Conservation (phyloP, 2,797 vertebrate genomes). For the Bucorvus abyssinicus region DNA sequence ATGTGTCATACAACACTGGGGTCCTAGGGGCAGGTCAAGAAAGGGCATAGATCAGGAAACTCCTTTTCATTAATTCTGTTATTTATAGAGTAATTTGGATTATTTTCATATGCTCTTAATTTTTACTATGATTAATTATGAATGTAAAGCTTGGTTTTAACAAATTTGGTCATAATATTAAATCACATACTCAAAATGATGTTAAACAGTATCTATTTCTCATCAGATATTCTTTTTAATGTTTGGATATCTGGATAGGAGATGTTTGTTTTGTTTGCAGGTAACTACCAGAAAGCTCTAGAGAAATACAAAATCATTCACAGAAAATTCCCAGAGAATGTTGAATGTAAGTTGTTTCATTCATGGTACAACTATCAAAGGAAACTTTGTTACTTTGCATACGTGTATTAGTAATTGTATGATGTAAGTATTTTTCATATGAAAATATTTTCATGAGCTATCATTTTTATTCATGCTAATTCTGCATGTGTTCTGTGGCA, state of each 20-base stretch:
- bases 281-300: constrained; percentile 95
- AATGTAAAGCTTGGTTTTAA: background rate
- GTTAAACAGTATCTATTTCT: background rate
- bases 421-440: background rate
- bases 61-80: background rate
- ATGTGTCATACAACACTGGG: background rate
- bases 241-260: background rate
- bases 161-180: background rate
- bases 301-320: constrained; percentile 95
- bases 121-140: background rate
- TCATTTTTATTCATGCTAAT: background rate
- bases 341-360: constrained; percentile 86
- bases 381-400: background rate
- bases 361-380: background rate
- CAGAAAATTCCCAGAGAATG: constrained; percentile 92
- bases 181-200: background rate
- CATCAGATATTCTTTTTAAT: background rate
- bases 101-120: background rate
- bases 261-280: constrained; percentile 73
- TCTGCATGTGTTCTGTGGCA: background rate
- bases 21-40: background rate
- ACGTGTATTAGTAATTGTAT: background rate
- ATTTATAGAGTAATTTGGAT: background rate
- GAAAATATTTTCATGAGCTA: background rate
- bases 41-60: background rate